Conservation (phyloP, 2,113 vertebrate species). For the Cephalopholis sonnerati region DNA sequence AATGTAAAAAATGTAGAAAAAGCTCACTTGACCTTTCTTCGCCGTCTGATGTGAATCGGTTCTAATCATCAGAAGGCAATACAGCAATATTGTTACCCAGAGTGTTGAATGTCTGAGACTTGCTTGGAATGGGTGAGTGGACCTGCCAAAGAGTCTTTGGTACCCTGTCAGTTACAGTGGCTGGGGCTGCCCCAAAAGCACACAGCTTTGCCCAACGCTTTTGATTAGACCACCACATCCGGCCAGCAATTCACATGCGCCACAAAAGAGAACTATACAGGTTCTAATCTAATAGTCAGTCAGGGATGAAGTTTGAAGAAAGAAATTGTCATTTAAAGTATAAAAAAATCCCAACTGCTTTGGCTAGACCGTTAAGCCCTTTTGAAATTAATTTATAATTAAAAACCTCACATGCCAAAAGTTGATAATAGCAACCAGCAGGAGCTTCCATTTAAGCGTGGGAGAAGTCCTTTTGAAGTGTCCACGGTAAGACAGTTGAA, state of each 20-base stretch:
- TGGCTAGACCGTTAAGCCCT: conserved; percentile 32
- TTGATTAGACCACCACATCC: conserved; percentile 51
- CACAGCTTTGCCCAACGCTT: conserved; percentile 30
- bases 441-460: conserved; percentile 31
- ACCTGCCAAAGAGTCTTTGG: conserved; percentile 75
- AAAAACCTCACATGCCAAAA: conserved; percentile 64
- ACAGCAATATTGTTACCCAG: conserved; percentile 65
- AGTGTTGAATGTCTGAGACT: conserved; percentile 56
- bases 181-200: conserved; percentile 47
- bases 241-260: conserved; percentile 52
- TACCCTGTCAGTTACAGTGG: conserved; percentile 69
- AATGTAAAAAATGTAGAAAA: conserved; percentile 23
- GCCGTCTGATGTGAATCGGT: conserved; percentile 59
- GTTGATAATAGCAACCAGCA: conserved; percentile 55
- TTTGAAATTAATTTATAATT: conserved; percentile 65
- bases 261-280: conserved; percentile 53
- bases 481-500: conserved; percentile 23
- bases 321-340: conserved; percentile 33
- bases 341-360: conserved; percentile 18
- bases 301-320: conserved; percentile 42
- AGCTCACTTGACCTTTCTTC: conserved; percentile 42
- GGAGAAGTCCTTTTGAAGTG: conserved; percentile 53
- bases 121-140: conserved; percentile 71
- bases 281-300: conserved; percentile 40
- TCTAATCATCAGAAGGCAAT: conserved; percentile 73